phyloP scores from a whole-genome alignment of 2,888 invertebrate species.

The Morinoia aosen region DNA sequence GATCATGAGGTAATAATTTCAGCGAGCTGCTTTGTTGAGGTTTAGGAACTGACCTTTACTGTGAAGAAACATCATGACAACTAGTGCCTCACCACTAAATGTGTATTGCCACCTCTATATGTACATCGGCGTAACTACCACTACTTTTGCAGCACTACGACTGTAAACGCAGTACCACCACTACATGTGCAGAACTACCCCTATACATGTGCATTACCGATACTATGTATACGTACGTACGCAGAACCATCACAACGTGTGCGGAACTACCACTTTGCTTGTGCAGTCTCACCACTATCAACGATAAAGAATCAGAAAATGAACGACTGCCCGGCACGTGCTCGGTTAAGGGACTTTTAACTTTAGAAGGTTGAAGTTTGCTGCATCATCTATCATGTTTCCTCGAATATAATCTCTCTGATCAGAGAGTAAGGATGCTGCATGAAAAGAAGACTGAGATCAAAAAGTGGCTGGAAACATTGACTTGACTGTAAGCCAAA shows the following conservation, averaged over 20 bases:
- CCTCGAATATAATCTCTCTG: not conserved
- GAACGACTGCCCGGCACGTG: no score
- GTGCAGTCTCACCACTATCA: not conserved
- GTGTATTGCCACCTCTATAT: no score
- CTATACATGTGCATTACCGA: no score
- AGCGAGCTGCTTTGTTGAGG: no score
- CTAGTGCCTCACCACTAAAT: no score
- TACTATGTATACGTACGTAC: no score
- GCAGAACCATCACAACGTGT: not conserved
- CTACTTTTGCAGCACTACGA: no score
- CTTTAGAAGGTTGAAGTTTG: not conserved
- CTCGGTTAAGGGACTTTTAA: not conserved
- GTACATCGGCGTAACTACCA: no score
- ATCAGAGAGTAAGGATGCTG: not conserved
- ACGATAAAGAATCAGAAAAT: not conserved
- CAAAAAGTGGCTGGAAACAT: not conserved
- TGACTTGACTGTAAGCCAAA: not conserved
- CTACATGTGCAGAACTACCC: no score
- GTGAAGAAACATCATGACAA: no score
- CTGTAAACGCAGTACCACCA: no score
- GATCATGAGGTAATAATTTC: not conserved
- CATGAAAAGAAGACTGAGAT: not conserved
- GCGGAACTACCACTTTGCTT: not conserved
- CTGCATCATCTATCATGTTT: not conserved
- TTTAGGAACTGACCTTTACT: no score